Conservation (phyloP, 2,888 invertebrate genomes). For the Theodoxus fluviatilis region DNA sequence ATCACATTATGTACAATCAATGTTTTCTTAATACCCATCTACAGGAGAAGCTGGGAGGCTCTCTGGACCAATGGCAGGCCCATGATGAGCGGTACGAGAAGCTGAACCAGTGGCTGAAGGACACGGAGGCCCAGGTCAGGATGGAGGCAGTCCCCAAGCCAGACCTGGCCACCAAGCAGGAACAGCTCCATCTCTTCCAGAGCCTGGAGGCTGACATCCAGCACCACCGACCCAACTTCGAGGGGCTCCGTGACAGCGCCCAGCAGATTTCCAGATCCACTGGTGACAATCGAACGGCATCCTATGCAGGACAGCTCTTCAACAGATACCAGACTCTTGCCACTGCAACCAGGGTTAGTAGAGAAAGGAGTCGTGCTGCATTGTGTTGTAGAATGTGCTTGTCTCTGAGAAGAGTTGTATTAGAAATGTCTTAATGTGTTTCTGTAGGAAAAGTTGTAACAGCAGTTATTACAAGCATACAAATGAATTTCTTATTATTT, state of each 20-base stretch:
- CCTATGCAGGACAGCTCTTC: slow-evolving; percentile 80
- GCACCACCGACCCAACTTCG: slow-evolving; percentile 82
- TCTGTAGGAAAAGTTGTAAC: no score
- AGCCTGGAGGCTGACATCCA: slow-evolving; percentile 81
- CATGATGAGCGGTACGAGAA: slow-evolving; percentile 81
- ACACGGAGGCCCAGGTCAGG: slow-evolving; percentile 79
- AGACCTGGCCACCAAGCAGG: slow-evolving; percentile 81
- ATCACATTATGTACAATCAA: background rate
- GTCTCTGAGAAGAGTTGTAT: no score
- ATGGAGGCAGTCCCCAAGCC: slow-evolving; percentile 85
- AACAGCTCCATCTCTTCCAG: slow-evolving; percentile 75
- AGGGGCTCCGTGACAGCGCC: slow-evolving; percentile 75
- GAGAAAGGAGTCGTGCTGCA: no score
- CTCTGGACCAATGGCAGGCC: slow-evolving; percentile 73
- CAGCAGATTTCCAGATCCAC: slow-evolving; percentile 78
- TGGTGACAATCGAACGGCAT: slow-evolving; percentile 83
- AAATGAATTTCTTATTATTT: no score
- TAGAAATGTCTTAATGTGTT: no score
- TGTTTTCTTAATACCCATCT: no score
- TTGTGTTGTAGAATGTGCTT: no score
- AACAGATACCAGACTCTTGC: slow-evolving; percentile 74
- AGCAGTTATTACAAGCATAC: no score
- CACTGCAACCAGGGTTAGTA: slow-evolving; percentile 44
- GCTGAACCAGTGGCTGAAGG: slow-evolving; percentile 87
- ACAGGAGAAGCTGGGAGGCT: slow-evolving; percentile 56